Percentiles rank a stretch among this genome's conserved stretches.
Evolutionary conservation across 2,113 vertebrate species (phyloP).

Genomic region (Pteronura brasiliensis): DNA sequence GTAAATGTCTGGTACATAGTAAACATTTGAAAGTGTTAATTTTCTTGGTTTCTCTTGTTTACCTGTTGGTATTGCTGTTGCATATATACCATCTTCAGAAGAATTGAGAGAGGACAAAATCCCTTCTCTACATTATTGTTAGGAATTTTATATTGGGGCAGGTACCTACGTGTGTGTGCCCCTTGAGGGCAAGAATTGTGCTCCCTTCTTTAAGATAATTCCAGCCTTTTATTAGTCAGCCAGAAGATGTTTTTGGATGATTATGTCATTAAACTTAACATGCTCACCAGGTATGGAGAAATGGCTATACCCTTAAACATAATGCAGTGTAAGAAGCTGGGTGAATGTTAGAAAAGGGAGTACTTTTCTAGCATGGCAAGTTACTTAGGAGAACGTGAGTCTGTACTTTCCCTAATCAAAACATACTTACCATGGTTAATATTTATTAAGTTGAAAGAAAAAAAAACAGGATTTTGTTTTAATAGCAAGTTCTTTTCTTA

Average conservation of each 20-base stretch:
- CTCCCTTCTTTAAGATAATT: constrained; percentile 7
- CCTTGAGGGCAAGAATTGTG: constrained; percentile 16
- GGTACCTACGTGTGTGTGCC: neutral
- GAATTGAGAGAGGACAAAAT: neutral
- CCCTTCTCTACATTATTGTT: neutral
- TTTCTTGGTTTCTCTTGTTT: constrained; percentile 15
- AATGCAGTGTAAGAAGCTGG: neutral
- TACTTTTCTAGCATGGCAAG: neutral
- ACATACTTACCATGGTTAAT: neutral
- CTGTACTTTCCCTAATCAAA: neutral
- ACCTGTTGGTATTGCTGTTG: neutral
- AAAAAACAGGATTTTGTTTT: neutral
- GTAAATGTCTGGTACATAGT: neutral
- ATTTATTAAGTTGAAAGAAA: neutral
- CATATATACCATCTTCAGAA: neutral
- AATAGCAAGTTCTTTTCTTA: neutral
- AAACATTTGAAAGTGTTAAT: neutral
- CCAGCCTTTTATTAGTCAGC: neutral
- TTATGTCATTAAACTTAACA: constrained; percentile 10
- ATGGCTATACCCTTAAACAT: neutral
- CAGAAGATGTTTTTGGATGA: neutral
- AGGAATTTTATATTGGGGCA: neutral
- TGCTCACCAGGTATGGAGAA: neutral
- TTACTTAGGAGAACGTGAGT: neutral
- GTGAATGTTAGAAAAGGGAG: neutral